These are phyloP conservation scores for Hylyphantes graminicola DNA, from an alignment of 1,140 invertebrate genomes.

Conservation along the genomic window DNA sequence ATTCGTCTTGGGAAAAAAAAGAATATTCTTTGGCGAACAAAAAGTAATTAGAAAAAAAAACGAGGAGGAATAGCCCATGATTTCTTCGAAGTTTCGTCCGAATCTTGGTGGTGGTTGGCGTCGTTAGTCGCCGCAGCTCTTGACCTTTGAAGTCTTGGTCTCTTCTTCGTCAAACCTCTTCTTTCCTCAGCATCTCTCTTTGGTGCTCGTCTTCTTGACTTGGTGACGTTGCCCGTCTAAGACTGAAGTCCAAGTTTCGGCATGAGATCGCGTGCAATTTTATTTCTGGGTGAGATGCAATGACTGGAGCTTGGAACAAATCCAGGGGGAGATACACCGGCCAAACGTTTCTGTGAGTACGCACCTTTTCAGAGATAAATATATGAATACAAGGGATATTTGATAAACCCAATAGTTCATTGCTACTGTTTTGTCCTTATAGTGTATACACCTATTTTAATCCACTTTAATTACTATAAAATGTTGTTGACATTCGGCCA, in stretches of 20 bases:
- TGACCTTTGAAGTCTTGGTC: slow-evolving; percentile 28
- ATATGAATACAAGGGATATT: not conserved
- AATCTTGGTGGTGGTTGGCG: slow-evolving; percentile 28
- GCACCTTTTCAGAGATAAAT: too few species aligned
- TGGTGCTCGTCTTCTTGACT: slow-evolving; percentile 24
- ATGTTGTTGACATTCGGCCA: too few species aligned
- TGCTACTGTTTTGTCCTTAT: too few species aligned
- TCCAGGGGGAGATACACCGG: not conserved
- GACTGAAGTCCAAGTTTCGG: slow-evolving; percentile 25
- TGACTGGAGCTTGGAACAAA: not conserved
- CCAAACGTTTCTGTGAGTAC: not conserved
- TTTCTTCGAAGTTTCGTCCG: slow-evolving; percentile 4
- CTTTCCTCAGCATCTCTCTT: not conserved
- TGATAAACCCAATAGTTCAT: not conserved
- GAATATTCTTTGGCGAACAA: not conserved
- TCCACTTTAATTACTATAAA: too few species aligned
- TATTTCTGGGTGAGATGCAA: not conserved
- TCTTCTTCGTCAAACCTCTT: slow-evolving; percentile 1
- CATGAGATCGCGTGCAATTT: slow-evolving; percentile 1
- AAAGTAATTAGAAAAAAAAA: not conserved
- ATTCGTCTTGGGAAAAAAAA: slow-evolving; percentile 12
- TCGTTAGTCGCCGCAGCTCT: slow-evolving; percentile 39
- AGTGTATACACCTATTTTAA: too few species aligned
- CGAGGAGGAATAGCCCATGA: not conserved
- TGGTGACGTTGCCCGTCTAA: slow-evolving; percentile 18